Conservation (phyloP, 2,113 vertebrate genomes). For the Gorsachius goisagi region DNA sequence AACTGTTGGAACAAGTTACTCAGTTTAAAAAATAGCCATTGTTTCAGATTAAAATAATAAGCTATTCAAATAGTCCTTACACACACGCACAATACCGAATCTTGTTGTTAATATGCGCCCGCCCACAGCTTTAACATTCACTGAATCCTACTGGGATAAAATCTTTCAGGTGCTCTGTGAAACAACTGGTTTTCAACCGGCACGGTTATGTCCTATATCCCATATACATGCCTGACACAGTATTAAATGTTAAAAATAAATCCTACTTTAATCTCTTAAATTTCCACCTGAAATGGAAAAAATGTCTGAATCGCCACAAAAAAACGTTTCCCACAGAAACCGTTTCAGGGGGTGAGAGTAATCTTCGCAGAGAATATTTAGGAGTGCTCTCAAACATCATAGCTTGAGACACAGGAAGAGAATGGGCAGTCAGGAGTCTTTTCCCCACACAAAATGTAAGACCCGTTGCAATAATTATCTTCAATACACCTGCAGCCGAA, state of each 20-base stretch:
- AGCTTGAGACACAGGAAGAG: neutral
- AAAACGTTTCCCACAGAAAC: neutral
- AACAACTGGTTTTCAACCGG: constrained; percentile 6
- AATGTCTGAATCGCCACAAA: neutral
- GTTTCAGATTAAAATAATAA: constrained; percentile 50
- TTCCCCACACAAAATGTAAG: neutral
- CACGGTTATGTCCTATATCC: neutral
- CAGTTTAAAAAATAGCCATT: constrained; percentile 31
- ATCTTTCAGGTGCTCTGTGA: constrained; percentile 36
- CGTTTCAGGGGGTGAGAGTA: neutral
- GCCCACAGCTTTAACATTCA: constrained; percentile 45
- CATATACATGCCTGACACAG: neutral
- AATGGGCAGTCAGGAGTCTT: neutral
- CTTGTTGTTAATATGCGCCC: constrained; percentile 22
- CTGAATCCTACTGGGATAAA: constrained; percentile 48
- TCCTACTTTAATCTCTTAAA: neutral
- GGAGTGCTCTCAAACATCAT: neutral
- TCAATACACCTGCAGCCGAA: neutral
- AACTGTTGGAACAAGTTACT: constrained; percentile 14
- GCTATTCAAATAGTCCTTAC: constrained; percentile 9
- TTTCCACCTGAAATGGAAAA: constrained; percentile 30
- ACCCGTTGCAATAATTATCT: neutral
- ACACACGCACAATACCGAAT: neutral
- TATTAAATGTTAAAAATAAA: constrained; percentile 42
- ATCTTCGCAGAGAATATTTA: neutral